Evolutionary conservation across 2,113 vertebrate species (phyloP).

Genomic region (Prionailurus bengalensis): DNA sequence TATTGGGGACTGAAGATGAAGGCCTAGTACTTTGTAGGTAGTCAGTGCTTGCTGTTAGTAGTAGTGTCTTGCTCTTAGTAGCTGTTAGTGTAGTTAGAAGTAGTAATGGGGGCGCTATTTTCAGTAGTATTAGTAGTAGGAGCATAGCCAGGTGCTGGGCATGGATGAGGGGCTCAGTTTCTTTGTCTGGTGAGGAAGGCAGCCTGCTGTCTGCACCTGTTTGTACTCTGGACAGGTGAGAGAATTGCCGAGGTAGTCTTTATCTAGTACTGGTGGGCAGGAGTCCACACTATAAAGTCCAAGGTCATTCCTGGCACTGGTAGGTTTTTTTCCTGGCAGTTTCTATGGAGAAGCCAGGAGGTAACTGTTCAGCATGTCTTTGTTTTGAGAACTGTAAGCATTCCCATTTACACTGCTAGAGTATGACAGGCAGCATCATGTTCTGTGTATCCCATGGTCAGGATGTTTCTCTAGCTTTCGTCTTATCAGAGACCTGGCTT

Average conservation of each 20-base stretch:
- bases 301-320: conserved; percentile 49
- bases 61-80: background rate
- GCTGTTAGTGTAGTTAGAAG: background rate
- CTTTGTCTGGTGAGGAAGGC: background rate
- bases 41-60: background rate
- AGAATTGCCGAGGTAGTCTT: background rate
- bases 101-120: background rate
- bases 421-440: background rate
- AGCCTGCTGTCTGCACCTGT: background rate
- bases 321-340: conserved; percentile 31
- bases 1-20: background rate
- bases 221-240: conserved; percentile 4
- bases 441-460: background rate
- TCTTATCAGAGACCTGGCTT: conserved; percentile 31
- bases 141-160: background rate
- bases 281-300: conserved; percentile 43
- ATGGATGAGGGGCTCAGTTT: background rate
- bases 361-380: conserved; percentile 18
- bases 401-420: background rate
- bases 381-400: conserved; percentile 33
- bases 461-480: conserved; percentile 10
- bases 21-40: background rate
- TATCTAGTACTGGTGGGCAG: conserved; percentile 7
- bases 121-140: background rate
- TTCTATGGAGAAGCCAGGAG: conserved; percentile 57